Evolutionary conservation across 1,140 invertebrate species (phyloP), one percentile per base, ranked within the genome.

Genomic region (Drosophila sp.): DNA sequence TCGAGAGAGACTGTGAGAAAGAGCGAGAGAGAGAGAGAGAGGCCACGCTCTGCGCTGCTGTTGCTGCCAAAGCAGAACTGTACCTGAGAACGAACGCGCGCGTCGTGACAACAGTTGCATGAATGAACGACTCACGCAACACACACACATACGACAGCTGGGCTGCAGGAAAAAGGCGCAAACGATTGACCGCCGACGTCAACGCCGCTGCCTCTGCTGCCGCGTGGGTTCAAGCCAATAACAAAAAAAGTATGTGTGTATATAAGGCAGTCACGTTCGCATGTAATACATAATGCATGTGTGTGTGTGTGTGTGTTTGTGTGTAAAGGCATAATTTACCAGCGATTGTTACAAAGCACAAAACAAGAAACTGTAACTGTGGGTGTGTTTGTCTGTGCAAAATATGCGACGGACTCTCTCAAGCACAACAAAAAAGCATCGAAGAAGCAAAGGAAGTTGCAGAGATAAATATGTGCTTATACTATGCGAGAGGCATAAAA

Each of bases 51-150:
- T 25, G 45, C 45, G 41, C 29, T 51, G 51, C 51, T 72, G 67
- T 25, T 59, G 67, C 59, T 64, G 70, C 16, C 54, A 67, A 34
- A 57, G 45, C 73, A 76, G 74, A 84, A 86, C 82, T 87, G 82
- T 87, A 87, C 82, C 82, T 86, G 82, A 86, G 79, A 78, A 82
- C 79, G 79, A 78, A 82, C 79, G 64, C 63, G 63, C 64, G 70
- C 70, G 66, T 76, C 70, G 66, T 67, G 56, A 71, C 76, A 69
- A 59, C 32, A 72, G 78, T 72, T 87, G 83, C 48, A 87, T 87
- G 82, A 87, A 87, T 87, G 82, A 89, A 87, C 80, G 57, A 64
- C 78, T 59, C 63, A 76, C 78, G 34, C 70, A 72, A 63, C 46
- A 38, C 58, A 64, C 38, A 51, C 25, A 53, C 38, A 38, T 27